phyloP scores from a whole-genome alignment of 2,888 invertebrate species.

The Aphrophora alni region DNA sequence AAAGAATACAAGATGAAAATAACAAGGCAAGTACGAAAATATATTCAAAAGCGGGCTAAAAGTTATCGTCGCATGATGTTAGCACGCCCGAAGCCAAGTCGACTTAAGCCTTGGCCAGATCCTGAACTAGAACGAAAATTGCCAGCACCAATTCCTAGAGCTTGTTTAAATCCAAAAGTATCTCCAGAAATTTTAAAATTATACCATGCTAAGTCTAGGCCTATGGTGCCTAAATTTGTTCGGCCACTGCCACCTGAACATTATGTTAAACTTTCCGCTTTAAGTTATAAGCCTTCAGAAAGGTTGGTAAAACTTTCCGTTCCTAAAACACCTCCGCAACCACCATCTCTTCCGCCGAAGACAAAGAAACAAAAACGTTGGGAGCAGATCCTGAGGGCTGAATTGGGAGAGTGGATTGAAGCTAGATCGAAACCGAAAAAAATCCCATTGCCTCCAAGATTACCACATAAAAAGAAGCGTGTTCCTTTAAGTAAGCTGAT shows the following conservation, averaged over 20 bases:
- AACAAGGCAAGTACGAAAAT: not conserved
- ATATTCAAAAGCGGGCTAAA: not conserved
- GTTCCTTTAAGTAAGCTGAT: not conserved
- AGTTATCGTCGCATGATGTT: not conserved
- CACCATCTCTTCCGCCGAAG: not conserved
- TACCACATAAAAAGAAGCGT: not conserved
- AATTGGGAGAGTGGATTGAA: conserved; percentile 3
- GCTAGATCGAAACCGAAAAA: not conserved
- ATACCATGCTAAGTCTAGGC: not conserved
- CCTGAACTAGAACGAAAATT: conserved; percentile 6
- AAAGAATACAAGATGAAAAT: not conserved
- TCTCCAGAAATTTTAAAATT: not conserved
- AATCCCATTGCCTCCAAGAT: not conserved
- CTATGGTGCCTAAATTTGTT: not conserved
- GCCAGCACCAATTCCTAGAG: conserved; percentile 11
- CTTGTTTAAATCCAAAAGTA: not conserved
- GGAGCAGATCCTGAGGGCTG: not conserved
- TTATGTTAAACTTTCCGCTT: not conserved
- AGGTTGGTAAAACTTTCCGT: not conserved
- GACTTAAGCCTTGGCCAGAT: conserved; percentile 11
- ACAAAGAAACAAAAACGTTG: not conserved
- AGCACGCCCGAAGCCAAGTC: not conserved
- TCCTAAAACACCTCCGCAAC: not conserved
- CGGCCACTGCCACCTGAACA: not conserved
- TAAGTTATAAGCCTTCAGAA: not conserved